Evolutionary conservation across 2,888 invertebrate species (phyloP).

Genomic region (Hyposoter didymator): DNA sequence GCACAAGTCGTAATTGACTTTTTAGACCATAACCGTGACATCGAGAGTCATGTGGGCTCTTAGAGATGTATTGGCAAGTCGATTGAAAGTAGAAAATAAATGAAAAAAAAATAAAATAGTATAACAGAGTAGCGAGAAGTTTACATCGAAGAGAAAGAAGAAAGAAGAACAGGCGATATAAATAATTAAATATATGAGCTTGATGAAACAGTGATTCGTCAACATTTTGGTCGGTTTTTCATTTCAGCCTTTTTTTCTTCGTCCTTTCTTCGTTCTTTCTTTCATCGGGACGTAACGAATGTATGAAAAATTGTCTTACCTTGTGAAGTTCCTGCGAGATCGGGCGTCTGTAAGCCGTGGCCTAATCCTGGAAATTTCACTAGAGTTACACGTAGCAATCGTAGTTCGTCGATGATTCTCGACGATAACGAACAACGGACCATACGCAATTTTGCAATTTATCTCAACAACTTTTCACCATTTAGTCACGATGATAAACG

Average conservation of each 20-base stretch:
- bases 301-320: conserved; percentile 85
- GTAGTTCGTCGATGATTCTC: conserved; percentile 65
- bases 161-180: conserved; percentile 63
- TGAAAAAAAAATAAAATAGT: conserved; percentile 69
- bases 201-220: neutral
- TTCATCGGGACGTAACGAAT: conserved; percentile 48
- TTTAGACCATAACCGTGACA: conserved; percentile 75
- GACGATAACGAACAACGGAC: conserved; percentile 73
- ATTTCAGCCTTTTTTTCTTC: conserved; percentile 27
- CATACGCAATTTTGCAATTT: conserved; percentile 83
- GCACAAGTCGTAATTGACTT: conserved; percentile 81
- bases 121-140: conserved; percentile 80
- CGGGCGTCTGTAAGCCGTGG: conserved; percentile 85
- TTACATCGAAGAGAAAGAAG: conserved; percentile 48
- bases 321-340: conserved; percentile 94
- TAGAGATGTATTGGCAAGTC: conserved; percentile 80
- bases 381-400: conserved; percentile 82
- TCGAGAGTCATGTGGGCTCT: conserved; percentile 75
- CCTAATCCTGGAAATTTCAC: conserved; percentile 84
- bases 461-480: neutral
- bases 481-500: neutral
- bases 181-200: conserved; percentile 45
- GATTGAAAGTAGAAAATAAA: conserved; percentile 74
- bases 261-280: conserved; percentile 16
- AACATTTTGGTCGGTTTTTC: conserved; percentile 8